Evolutionary conservation across 2,888 invertebrate genomes (phyloP).

Genomic region (Pterostichus niger): DNA sequence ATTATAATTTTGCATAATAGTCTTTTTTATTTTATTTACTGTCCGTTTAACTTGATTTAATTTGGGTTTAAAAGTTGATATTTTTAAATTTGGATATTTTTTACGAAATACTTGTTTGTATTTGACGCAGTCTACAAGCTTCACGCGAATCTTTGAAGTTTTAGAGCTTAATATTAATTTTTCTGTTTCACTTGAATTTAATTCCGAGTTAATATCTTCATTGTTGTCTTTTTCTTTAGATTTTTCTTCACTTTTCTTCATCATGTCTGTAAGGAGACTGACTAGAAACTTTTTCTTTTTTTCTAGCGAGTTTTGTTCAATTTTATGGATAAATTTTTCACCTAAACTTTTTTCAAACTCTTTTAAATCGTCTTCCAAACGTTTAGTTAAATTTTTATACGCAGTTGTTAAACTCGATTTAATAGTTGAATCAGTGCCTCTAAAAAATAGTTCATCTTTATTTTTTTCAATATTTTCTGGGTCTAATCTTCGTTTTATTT

Average conservation of each 20-base stretch:
- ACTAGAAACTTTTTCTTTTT: conserved; percentile 62
- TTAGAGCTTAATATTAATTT: neutral
- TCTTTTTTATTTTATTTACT: conserved; percentile 14
- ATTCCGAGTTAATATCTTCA: too few relatives aligned
- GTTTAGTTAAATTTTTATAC: conserved; percentile 29
- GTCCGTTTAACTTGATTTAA: conserved; percentile 2
- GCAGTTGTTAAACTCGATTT: conserved; percentile 21
- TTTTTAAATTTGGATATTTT: conserved; percentile 56
- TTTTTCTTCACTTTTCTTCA: conserved; percentile 1
- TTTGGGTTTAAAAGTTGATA: conserved; percentile 32
- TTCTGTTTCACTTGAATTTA: too few relatives aligned
- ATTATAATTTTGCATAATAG: neutral
- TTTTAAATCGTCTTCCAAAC: conserved; percentile 57
- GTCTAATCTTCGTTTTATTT: too few relatives aligned
- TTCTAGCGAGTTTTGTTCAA: conserved; percentile 48
- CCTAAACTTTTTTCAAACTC: conserved; percentile 57
- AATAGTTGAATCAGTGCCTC: neutral
- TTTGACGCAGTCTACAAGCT: conserved; percentile 59
- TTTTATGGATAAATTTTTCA: conserved; percentile 19
- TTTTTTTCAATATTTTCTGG: neutral
- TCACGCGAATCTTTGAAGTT: conserved; percentile 6
- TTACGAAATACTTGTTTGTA: conserved; percentile 39
- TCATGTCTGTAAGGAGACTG: conserved; percentile 38
- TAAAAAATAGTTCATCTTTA: neutral
- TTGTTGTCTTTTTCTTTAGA: neutral